Evolutionary conservation across 2,888 invertebrate genomes (phyloP).

Genomic region (Strigamia transsilvanica): DNA sequence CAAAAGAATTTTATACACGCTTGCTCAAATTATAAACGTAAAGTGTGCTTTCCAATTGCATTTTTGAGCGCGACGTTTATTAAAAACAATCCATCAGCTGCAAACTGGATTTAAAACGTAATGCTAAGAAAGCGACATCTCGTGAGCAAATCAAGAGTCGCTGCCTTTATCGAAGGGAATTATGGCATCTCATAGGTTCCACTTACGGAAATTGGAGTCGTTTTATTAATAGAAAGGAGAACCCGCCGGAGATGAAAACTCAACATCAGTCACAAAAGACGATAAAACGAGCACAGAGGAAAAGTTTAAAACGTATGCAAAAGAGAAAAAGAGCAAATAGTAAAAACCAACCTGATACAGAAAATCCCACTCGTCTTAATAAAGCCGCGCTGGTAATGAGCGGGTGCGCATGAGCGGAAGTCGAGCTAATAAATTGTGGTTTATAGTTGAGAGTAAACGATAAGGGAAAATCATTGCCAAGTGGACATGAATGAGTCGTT

Average conservation of each 20-base stretch:
- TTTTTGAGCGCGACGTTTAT: conserved; percentile 50
- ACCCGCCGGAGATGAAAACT: conserved; percentile 47
- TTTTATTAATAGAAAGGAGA: conserved; percentile 45
- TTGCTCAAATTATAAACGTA: conserved; percentile 25
- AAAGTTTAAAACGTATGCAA: conserved; percentile 48
- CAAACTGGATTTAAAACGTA: conserved; percentile 35
- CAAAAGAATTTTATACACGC: neutral
- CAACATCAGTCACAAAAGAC: conserved; percentile 48
- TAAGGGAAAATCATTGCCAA: conserved; percentile 40
- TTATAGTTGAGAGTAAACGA: conserved; percentile 49
- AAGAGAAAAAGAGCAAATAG: conserved; percentile 18
- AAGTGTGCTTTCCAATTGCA: conserved; percentile 25
- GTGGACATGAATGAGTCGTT: conserved; percentile 48
- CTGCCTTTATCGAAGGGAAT: conserved; percentile 32
- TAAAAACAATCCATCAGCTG: conserved; percentile 52
- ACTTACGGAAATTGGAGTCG: conserved; percentile 49
- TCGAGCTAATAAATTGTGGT: conserved; percentile 35
- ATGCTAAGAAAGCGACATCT: conserved; percentile 43
- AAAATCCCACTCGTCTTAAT: conserved; percentile 36
- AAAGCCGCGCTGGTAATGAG: conserved; percentile 7
- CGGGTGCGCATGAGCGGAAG: conserved; percentile 38
- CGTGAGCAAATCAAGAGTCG: conserved; percentile 49
- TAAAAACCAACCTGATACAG: conserved; percentile 32
- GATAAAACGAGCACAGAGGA: conserved; percentile 19
- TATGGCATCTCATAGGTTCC: conserved; percentile 39